Percentiles rank a stretch among this genome's conserved stretches.
Conservation (phyloP, 2,888 invertebrate genomes). For the Ormyrus rosae region DNA sequence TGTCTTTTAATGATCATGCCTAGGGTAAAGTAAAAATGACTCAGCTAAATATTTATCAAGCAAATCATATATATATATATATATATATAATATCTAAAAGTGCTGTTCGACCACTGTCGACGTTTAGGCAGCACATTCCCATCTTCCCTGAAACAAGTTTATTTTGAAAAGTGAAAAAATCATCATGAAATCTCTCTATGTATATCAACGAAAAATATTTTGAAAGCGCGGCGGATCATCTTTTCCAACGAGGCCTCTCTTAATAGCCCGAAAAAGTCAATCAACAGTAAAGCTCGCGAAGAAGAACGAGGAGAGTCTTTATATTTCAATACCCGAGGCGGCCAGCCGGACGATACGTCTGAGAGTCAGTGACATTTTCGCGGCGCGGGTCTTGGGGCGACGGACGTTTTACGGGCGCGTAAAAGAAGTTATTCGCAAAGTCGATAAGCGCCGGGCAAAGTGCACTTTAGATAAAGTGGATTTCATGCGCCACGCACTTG, state of each 20-base stretch:
- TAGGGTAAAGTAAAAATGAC: constrained; percentile 31
- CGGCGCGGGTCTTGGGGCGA: constrained; percentile 47
- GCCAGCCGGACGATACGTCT: too few relatives aligned
- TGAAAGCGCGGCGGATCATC: too few relatives aligned
- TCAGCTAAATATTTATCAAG: constrained; percentile 41
- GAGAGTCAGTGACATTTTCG: constrained; percentile 10
- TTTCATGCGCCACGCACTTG: constrained; percentile 50
- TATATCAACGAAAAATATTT: too few relatives aligned
- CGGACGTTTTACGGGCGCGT: constrained; percentile 59
- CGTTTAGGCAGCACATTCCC: constrained; percentile 60
- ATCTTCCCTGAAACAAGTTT: constrained; percentile 53
- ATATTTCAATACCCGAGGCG: too few relatives aligned
- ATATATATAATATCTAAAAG: constrained; percentile 46
- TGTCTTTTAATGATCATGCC: constrained; percentile 47
- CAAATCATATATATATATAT: constrained; percentile 34
- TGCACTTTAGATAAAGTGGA: constrained; percentile 66
- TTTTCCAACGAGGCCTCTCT: too few relatives aligned
- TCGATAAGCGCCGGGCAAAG: constrained; percentile 63
- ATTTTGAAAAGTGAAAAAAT: not conserved
- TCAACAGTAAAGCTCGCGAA: too few relatives aligned
- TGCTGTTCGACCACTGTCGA: constrained; percentile 60
- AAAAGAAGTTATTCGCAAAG: constrained; percentile 62
- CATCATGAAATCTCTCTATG: too few relatives aligned
- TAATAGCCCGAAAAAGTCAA: too few relatives aligned
- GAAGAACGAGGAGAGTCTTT: too few relatives aligned